Conservation (phyloP, 2,888 invertebrate genomes). For the Polymixis flavicincta region DNA sequence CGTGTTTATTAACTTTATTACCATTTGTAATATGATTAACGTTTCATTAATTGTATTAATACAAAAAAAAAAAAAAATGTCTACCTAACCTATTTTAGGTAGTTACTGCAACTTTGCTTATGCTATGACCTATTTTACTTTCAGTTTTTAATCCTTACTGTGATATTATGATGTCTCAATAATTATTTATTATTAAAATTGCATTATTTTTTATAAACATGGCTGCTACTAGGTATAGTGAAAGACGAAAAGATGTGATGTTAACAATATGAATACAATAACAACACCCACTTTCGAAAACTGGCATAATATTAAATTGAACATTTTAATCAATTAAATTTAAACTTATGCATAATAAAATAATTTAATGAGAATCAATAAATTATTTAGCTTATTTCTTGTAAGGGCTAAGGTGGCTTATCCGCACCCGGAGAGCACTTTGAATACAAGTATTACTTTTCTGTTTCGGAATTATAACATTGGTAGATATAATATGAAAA, state of each 20-base stretch:
- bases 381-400: constrained; percentile 34
- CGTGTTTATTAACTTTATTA: constrained; percentile 34
- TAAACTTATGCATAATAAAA: constrained; percentile 21
- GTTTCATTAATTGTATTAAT: constrained; percentile 36
- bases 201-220: constrained; percentile 21
- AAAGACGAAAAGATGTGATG: constrained; percentile 5
- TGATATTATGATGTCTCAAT: constrained; percentile 61
- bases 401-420: constrained; percentile 8
- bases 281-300: constrained; percentile 2
- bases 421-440: not conserved
- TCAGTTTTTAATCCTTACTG: constrained; percentile 50
- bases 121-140: constrained; percentile 35
- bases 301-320: constrained; percentile 12
- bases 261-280: not conserved
- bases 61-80: constrained; percentile 38
- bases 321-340: not conserved
- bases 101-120: constrained; percentile 28
- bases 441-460: constrained; percentile 4
- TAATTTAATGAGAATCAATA: constrained; percentile 12
- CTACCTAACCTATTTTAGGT: constrained; percentile 23
- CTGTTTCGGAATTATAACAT: constrained; percentile 6
- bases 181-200: constrained; percentile 34
- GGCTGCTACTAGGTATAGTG: not conserved
- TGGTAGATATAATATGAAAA: not conserved
- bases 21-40: constrained; percentile 49